phyloP scores from a whole-genome alignment of 2,888 invertebrate genomes.

The Gari tellinella region DNA sequence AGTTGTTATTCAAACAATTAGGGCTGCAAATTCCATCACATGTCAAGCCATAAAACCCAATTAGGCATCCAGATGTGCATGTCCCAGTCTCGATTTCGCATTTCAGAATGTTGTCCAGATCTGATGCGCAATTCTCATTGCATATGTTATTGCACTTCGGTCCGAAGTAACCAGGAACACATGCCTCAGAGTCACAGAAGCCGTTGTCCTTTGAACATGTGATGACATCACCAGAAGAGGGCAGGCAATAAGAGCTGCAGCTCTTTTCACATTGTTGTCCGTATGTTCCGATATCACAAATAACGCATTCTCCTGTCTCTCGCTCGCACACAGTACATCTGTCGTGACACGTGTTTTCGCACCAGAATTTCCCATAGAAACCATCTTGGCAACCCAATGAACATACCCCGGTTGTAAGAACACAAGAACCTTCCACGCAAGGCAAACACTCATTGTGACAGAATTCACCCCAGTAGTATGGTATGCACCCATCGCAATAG shows the following conservation, averaged over 20 bases:
- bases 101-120: background rate
- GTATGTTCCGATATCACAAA: conserved; percentile 32
- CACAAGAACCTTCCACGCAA: conserved; percentile 35
- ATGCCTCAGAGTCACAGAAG: conserved; percentile 28
- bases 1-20: conserved; percentile 33
- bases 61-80: conserved; percentile 35
- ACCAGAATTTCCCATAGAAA: conserved; percentile 25
- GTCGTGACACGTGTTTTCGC: conserved; percentile 28
- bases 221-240: background rate
- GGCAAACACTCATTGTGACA: conserved; percentile 32
- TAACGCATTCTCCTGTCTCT: conserved; percentile 33
- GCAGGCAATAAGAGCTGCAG: conserved; percentile 42
- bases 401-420: conserved; percentile 32
- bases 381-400: conserved; percentile 23
- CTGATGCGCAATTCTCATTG: conserved; percentile 23
- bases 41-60: conserved; percentile 27
- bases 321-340: conserved; percentile 38
- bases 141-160: conserved; percentile 26
- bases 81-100: conserved; percentile 36
- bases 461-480: conserved; percentile 14
- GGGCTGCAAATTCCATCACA: conserved; percentile 35
- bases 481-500: conserved; percentile 27
- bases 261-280: conserved; percentile 37
- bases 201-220: conserved; percentile 38
- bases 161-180: conserved; percentile 32